A percentile compares a stretch with the other conserved stretches of the same genome.
Conservation (phyloP, 2,113 vertebrate genomes). For the Trichomycterus rosablanca region DNA sequence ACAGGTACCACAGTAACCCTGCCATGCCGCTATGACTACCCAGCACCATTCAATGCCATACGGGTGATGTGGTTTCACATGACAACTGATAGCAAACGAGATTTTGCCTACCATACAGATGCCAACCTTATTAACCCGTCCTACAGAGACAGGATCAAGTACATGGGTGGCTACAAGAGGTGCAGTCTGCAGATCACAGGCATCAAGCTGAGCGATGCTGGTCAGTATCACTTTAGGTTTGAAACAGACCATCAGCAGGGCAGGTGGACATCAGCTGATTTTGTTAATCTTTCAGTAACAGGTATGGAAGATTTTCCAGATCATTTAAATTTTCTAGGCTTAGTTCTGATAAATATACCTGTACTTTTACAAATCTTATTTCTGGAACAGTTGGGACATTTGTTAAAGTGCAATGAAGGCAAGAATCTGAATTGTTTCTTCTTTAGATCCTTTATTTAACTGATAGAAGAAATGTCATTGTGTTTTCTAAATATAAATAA, state of each 20-base stretch:
- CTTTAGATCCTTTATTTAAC: no score
- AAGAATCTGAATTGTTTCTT: no score
- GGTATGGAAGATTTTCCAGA: slow-evolving; percentile 39
- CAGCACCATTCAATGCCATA: slow-evolving; percentile 62
- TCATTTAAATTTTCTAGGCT: neutral
- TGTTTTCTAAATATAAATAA: no score
- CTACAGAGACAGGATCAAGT: slow-evolving; percentile 55
- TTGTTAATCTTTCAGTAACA: slow-evolving; percentile 63
- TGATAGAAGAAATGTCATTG: no score
- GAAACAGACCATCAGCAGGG: slow-evolving; percentile 66
- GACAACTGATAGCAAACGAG: slow-evolving; percentile 58
- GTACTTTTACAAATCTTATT: no score
- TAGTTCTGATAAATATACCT: neutral
- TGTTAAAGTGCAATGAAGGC: no score
- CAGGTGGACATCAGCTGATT: slow-evolving; percentile 68
- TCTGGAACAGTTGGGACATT: no score
- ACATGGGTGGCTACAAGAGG: slow-evolving; percentile 54
- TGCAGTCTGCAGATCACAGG: slow-evolving; percentile 59
- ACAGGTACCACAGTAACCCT: slow-evolving; percentile 66
- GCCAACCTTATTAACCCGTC: slow-evolving; percentile 58
- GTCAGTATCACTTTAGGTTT: slow-evolving; percentile 72
- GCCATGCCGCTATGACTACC: slow-evolving; percentile 69
- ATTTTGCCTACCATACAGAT: slow-evolving; percentile 64
- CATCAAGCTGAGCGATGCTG: slow-evolving; percentile 63
- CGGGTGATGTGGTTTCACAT: slow-evolving; percentile 71